Evolutionary conservation across 2,113 vertebrate species (phyloP).

Genomic region (Triplophysa siluroides): DNA sequence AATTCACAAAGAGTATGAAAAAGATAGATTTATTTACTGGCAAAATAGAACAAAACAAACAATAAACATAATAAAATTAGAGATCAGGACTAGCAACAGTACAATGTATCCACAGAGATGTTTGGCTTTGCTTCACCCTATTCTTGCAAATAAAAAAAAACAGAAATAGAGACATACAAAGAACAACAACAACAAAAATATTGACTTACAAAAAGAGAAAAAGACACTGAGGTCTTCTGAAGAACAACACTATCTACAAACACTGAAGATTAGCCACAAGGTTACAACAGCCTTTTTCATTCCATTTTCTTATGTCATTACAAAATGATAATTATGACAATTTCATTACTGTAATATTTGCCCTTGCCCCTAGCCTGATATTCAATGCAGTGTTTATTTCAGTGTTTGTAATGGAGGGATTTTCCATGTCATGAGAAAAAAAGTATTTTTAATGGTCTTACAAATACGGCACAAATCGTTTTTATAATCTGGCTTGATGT

Average conservation of each 20-base stretch:
- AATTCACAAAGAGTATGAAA: slow-evolving; percentile 80
- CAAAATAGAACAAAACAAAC: slow-evolving; percentile 93
- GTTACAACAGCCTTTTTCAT: slow-evolving; percentile 86
- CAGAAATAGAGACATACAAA: slow-evolving; percentile 37
- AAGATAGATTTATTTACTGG: slow-evolving; percentile 99
- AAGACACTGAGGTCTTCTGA: slow-evolving; percentile 71
- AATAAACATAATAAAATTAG: slow-evolving; percentile 86
- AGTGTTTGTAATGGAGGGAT: slow-evolving; percentile 17
- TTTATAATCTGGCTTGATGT: slow-evolving; percentile 23
- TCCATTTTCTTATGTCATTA: slow-evolving; percentile 76
- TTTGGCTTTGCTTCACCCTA: slow-evolving; percentile 65
- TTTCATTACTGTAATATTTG: slow-evolving; percentile 74
- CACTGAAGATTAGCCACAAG: slow-evolving; percentile 91
- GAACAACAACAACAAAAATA: slow-evolving; percentile 57
- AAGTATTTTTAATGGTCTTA: slow-evolving; percentile 6
- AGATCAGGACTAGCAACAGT: slow-evolving; percentile 85
- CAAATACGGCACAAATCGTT: not conserved
- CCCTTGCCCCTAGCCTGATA: slow-evolving; percentile 80
- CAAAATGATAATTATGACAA: slow-evolving; percentile 81
- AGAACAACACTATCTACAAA: slow-evolving; percentile 91
- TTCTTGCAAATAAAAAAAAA: slow-evolving; percentile 59
- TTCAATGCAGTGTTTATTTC: slow-evolving; percentile 69
- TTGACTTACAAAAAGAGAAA: slow-evolving; percentile 65
- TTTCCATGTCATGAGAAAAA: slow-evolving; percentile 8
- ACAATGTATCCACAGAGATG: slow-evolving; percentile 82